phyloP scores from a whole-genome alignment of 2,797 vertebrate genomes.

The Nasua narica region DNA sequence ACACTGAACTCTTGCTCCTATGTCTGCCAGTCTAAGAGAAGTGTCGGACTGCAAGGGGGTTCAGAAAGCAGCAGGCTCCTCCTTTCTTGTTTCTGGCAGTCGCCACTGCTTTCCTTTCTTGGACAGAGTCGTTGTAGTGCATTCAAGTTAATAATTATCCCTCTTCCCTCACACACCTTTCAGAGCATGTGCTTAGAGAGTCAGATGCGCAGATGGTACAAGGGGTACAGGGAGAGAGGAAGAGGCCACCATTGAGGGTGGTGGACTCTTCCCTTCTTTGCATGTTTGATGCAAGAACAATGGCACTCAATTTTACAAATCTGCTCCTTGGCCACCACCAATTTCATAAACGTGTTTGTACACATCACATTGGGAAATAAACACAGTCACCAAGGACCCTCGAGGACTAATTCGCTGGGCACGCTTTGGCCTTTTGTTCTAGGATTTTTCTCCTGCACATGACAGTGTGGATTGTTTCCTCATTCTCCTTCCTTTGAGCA shows the following conservation, averaged over 20 bases:
- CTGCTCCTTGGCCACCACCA: background rate
- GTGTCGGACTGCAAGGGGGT: background rate
- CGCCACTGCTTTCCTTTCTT: background rate
- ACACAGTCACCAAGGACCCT: background rate
- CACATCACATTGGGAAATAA: background rate
- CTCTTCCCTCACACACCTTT: background rate
- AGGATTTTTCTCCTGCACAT: background rate
- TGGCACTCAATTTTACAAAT: background rate
- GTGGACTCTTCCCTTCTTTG: no score
- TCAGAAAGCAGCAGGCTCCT: background rate
- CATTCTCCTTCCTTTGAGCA: background rate
- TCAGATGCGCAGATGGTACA: background rate
- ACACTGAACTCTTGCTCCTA: background rate
- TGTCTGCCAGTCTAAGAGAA: background rate
- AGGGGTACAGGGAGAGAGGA: background rate
- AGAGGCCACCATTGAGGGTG: fast-evolving
- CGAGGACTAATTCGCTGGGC: background rate
- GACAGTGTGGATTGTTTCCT: background rate
- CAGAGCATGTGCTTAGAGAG: fast-evolving
- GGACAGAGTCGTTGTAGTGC: fast-evolving
- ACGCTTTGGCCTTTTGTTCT: background rate
- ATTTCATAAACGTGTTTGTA: background rate
- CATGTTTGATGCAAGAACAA: background rate
- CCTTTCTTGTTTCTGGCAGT: fast-evolving
- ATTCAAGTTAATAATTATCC: background rate